These are phyloP conservation scores for Anastrepha ludens DNA, from an alignment of 1,140 invertebrate species.

Conservation along the genomic window DNA sequence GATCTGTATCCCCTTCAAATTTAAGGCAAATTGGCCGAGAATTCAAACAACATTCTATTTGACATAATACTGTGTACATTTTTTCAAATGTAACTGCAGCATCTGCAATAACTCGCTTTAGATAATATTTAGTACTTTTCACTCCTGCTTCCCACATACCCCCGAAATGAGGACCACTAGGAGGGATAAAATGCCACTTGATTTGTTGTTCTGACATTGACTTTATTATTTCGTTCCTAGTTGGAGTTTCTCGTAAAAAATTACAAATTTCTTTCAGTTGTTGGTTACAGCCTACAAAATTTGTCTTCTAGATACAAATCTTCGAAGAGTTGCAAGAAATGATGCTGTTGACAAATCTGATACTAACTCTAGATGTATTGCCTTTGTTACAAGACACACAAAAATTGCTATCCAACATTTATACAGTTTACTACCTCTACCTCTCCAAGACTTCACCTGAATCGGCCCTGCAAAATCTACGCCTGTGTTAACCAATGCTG, in stretches of 20 bases:
- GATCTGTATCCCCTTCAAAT: background rate
- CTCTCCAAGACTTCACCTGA: constrained; percentile 17
- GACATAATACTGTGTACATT: constrained; percentile 38
- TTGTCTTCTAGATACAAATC: constrained; percentile 69
- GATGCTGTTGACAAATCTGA: constrained; percentile 65
- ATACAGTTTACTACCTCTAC: constrained; percentile 57
- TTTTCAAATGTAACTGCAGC: constrained; percentile 45
- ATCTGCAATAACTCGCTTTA: constrained; percentile 40
- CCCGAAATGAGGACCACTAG: constrained; percentile 66
- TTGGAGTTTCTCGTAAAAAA: background rate
- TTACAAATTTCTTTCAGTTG: background rate
- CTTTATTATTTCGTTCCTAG: background rate
- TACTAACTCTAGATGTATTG: constrained; percentile 67
- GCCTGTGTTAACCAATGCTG: constrained; percentile 22
- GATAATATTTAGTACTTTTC: constrained; percentile 53
- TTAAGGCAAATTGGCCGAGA: constrained; percentile 8
- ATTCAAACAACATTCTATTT: constrained; percentile 64
- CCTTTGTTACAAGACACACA: constrained; percentile 68
- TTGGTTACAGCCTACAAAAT: constrained; percentile 59
- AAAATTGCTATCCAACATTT: constrained; percentile 68
- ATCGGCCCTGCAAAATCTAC: constrained; percentile 39
- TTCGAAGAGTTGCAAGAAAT: constrained; percentile 69
- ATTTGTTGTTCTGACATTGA: constrained; percentile 38
- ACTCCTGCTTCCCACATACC: constrained; percentile 68
- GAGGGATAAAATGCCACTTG: constrained; percentile 63